Base-by-base conservation (phyloP, 2,888 invertebrate species). In the Nephrocerus scutellatus region DNA sequence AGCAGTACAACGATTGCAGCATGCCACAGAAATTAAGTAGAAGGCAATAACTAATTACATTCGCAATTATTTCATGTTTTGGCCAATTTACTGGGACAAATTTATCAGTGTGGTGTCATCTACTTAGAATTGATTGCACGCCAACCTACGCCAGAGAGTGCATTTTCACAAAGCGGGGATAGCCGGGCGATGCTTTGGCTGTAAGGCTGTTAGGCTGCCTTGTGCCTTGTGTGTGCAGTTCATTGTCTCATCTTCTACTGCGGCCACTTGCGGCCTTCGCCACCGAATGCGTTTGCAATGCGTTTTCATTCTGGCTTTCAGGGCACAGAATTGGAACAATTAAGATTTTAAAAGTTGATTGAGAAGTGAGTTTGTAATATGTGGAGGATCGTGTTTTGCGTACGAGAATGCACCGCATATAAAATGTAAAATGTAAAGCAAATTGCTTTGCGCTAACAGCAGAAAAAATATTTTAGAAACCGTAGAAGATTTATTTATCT, bases 31-130 rank as follows among this genome's bases (percentile, higher is more conserved):
- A 47, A 46, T 47, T 47, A 48, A 43, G 43, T 46, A 46, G 55
- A 54, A 57, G 63, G 62, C 64, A 62, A 64, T 63, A 65, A 65
- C 65, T 66, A 67, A 67, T 67, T 67, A 67, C 66, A 67, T 67
- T 67, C 62, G 67, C 66, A 67, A 67, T 67, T 67, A 67, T 67
- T 67, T 67, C 65, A 67, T 67, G 66, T 67, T 67, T 65, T 63
- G 66, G 65, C 60, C 65, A 66, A 67, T 67, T 67, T 67, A 66
- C 59, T 62, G 55, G 63, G 60, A 63, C 66, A 65, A 66, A 67
- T 67, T 67, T 67, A 67, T 66, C 67, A 65, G 62, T 54, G 60
- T 62, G 59, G 62, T 67, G 66, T 65, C 64, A 66, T 67, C 67
- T 67, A 62, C 59, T 64, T 65, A 65, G 64, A 66, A 66, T 62